Evolutionary conservation across 2,113 vertebrate species (phyloP).

Genomic region (Alexandromys fortis): DNA sequence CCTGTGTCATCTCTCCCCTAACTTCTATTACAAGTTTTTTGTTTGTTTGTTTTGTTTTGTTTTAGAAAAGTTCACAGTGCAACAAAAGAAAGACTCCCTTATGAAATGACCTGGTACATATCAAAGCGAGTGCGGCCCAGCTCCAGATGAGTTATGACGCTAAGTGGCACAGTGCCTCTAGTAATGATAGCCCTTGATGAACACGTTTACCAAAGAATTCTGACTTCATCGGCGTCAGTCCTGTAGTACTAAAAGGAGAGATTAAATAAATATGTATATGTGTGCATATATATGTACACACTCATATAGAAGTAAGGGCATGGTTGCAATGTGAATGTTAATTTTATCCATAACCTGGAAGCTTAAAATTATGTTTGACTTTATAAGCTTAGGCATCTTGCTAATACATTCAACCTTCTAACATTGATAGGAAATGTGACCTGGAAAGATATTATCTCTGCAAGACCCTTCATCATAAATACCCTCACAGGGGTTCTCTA

Average conservation of each 20-base stretch:
- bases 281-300: neutral
- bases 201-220: conserved; percentile 1
- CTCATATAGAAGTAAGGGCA: neutral
- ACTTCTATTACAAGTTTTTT: neutral
- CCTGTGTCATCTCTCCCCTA: neutral
- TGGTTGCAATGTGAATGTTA: neutral
- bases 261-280: neutral
- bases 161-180: neutral
- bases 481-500: neutral
- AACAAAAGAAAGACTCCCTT: neutral
- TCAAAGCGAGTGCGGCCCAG: neutral
- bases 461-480: neutral
- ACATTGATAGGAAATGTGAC: conserved; percentile 3
- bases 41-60: neutral
- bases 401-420: neutral
- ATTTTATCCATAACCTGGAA: neutral
- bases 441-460: neutral
- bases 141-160: conserved; percentile 14
- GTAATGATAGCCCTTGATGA: conserved; percentile 11
- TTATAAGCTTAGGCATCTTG: neutral
- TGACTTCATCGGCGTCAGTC: neutral
- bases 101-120: neutral
- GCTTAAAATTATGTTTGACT: neutral
- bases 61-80: neutral
- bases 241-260: neutral